A percentile compares a stretch with the other conserved stretches of the same genome.
phyloP scores from a whole-genome alignment of 2,888 invertebrate species.

The Resseliella maxima region DNA sequence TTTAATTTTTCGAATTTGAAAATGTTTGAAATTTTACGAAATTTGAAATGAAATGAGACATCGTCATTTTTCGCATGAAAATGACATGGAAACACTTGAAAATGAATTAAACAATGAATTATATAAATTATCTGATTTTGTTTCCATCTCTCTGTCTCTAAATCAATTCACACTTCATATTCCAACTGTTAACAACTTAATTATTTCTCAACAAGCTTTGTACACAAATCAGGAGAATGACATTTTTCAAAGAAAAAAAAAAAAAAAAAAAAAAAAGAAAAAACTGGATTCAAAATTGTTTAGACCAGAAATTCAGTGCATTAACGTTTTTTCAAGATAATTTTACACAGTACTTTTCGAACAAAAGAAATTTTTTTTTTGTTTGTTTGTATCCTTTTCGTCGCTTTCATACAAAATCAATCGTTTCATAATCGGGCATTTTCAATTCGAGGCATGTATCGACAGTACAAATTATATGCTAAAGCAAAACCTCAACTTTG shows the following conservation, averaged over 20 bases:
- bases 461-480: neutral
- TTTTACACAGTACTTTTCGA: too few species aligned
- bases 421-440: too few species aligned
- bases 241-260: neutral
- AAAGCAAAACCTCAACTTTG: neutral
- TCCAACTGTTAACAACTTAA: conserved; percentile 23
- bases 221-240: neutral
- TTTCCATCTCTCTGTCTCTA: too few species aligned
- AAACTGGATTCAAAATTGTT: neutral
- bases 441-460: neutral
- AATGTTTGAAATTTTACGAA: too few species aligned
- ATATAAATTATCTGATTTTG: neutral
- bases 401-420: too few species aligned
- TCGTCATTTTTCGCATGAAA: too few species aligned
- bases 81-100: too few species aligned
- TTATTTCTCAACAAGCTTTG: conserved; percentile 27
- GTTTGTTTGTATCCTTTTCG: neutral
- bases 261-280: neutral
- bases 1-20: too few species aligned
- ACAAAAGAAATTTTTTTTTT: neutral
- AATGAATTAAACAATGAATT: neutral
- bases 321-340: too few species aligned
- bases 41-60: too few species aligned
- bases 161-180: neutral
- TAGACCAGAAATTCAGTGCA: neutral